Base-by-base conservation (phyloP, 2,888 invertebrate genomes). In the Carpatolechia fugitivella region DNA sequence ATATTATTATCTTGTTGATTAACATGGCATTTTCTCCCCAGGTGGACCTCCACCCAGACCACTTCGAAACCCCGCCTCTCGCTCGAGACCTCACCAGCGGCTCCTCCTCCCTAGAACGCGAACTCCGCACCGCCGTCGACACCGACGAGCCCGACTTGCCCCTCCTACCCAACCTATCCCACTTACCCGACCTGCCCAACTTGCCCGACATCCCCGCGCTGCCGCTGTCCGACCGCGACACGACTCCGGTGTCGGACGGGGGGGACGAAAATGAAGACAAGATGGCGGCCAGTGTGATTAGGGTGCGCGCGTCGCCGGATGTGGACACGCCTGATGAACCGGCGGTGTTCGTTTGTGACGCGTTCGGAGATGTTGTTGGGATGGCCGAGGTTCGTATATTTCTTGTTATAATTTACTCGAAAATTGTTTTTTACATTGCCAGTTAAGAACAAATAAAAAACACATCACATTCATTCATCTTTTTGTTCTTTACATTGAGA, bases 41-140 rank as follows among this genome's bases (percentile, higher is more conserved):
- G 85, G 88, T 87, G 51, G 87, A 84, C 1, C 68, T 87, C 1
- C 76, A 82, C 52, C 74, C 80, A 0, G 80, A 83, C 55, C 85
- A 86, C 61, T 86, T 87, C 67, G 82, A 82, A 55, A 75, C 70
- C 63, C 65, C 71, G 33, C 47, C 58, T 55, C 48, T 64, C n/a
- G 58, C 73, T 1, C 70, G 80, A 59, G 76, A 84, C 74, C 63
- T 82, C n/a, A 72, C 80, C 38, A 80, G 81, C 62, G 84, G 75
- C 35, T 88, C 88, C 0, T 85, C 87, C 0, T 89, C 89, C 0
- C 67, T 89, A 7, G 89, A 89, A 59, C 76, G 89, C 0, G 89
- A 89, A 56, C 72, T 88, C n/a, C 72, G 66, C 36, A 63, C 59
- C 38, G 66, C 64, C 55, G 10, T 58, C 51, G 49, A 33, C 49